Evolutionary conservation across 2,888 invertebrate genomes (phyloP).

Genomic region (Laothoe populi): DNA sequence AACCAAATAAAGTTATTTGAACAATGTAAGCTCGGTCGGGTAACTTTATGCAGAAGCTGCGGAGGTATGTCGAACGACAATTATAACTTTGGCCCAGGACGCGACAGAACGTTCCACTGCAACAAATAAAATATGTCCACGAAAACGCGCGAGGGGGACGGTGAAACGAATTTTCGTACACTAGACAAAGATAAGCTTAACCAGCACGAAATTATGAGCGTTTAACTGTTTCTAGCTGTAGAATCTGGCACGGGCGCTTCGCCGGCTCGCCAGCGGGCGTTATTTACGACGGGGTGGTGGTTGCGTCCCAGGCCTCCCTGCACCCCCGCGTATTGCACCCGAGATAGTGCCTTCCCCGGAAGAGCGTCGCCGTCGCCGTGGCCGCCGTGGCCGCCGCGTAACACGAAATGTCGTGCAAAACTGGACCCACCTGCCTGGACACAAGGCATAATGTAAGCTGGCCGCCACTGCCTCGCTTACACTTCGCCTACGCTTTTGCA

Average conservation of each 20-base stretch:
- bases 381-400: constrained; percentile 50
- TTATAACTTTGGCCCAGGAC: constrained; percentile 82
- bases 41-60: constrained; percentile 80
- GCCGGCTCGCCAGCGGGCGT: constrained; percentile 84
- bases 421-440: constrained; percentile 47
- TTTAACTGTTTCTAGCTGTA: constrained; percentile 85
- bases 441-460: constrained; percentile 45
- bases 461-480: constrained; percentile 56
- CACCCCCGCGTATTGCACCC: constrained; percentile 55
- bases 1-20: constrained; percentile 77
- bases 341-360: constrained; percentile 83
- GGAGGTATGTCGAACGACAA: constrained; percentile 82
- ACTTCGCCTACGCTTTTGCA: constrained; percentile 75
- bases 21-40: constrained; percentile 74
- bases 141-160: constrained; percentile 77
- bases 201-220: constrained; percentile 85
- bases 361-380: constrained; percentile 68
- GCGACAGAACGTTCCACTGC: constrained; percentile 72
- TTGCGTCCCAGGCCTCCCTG: constrained; percentile 59
- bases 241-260: constrained; percentile 84
- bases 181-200: constrained; percentile 85
- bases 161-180: constrained; percentile 79
- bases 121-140: constrained; percentile 83
- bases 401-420: constrained; percentile 46
- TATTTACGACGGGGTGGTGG: constrained; percentile 82